A percentile compares a stretch with the other conserved stretches of the same genome.
Conservation (phyloP, 2,113 vertebrate genomes). For the Lepidothrix coronata region DNA sequence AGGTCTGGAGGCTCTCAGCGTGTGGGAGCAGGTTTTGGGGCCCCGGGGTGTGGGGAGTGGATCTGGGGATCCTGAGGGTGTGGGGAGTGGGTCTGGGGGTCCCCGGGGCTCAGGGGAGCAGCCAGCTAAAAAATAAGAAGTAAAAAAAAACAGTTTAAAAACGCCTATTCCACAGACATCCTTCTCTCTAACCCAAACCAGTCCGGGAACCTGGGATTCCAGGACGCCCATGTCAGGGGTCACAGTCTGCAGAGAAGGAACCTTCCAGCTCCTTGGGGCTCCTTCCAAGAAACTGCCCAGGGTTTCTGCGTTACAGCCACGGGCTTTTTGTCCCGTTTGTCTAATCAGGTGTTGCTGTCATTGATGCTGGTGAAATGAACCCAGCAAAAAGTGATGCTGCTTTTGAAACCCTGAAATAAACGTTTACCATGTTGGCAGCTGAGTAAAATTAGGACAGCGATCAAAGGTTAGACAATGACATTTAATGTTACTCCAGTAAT, state of each 20-base stretch:
- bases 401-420: background rate
- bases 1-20: too few relatives aligned
- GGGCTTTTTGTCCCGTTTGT: background rate
- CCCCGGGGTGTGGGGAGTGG: too few relatives aligned
- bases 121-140: too few relatives aligned
- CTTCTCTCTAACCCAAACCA: background rate
- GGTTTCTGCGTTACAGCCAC: background rate
- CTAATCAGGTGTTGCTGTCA: background rate
- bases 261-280: background rate
- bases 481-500: conserved; percentile 48
- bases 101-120: too few relatives aligned
- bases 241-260: background rate
- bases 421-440: background rate
- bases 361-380: background rate
- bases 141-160: too few relatives aligned
- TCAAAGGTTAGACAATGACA: conserved; percentile 42
- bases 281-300: background rate
- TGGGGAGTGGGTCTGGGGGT: too few relatives aligned
- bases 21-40: too few relatives aligned
- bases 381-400: background rate
- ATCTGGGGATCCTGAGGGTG: too few relatives aligned
- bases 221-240: too few relatives aligned
- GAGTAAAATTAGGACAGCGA: conserved; percentile 42
- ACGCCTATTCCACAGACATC: too few relatives aligned
- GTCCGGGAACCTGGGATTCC: background rate